Percentiles rank a stretch among this genome's conserved stretches.
These are phyloP conservation scores for Murina feae DNA, from an alignment of 2,113 vertebrate species.

Conservation along the genomic window DNA sequence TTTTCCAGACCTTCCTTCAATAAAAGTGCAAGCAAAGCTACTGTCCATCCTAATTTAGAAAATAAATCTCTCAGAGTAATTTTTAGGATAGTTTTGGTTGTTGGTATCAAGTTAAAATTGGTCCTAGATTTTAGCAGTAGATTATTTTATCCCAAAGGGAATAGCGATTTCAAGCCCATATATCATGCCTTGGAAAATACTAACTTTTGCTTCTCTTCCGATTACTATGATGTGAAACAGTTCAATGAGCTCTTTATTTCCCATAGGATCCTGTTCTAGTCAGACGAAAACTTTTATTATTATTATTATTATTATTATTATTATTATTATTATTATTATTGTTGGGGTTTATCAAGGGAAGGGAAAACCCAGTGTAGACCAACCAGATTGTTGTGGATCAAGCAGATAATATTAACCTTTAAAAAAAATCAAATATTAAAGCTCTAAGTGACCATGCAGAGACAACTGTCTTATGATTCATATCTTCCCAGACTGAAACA, in stretches of 20 bases:
- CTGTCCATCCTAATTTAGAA: not conserved
- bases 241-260: slow-evolving; percentile 31
- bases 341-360: not conserved
- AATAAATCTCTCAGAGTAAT: not conserved
- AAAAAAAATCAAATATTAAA: not conserved
- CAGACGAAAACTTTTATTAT: not conserved
- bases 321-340: not conserved
- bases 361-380: not conserved
- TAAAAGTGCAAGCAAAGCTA: not conserved
- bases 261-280: slow-evolving; percentile 1
- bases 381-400: not conserved
- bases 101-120: slow-evolving; percentile 17
- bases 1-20: not conserved
- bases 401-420: slow-evolving; percentile 25
- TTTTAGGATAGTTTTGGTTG: not conserved
- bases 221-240: not conserved
- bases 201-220: slow-evolving; percentile 11
- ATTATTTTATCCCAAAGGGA: slow-evolving; percentile 19
- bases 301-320: not conserved
- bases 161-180: not conserved
- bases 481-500: not conserved
- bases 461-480: not conserved
- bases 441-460: not conserved
- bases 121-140: not conserved
- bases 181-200: not conserved